Evolutionary conservation across 1,140 invertebrate genomes (phyloP).

Genomic region (Mylabris phalerata): DNA sequence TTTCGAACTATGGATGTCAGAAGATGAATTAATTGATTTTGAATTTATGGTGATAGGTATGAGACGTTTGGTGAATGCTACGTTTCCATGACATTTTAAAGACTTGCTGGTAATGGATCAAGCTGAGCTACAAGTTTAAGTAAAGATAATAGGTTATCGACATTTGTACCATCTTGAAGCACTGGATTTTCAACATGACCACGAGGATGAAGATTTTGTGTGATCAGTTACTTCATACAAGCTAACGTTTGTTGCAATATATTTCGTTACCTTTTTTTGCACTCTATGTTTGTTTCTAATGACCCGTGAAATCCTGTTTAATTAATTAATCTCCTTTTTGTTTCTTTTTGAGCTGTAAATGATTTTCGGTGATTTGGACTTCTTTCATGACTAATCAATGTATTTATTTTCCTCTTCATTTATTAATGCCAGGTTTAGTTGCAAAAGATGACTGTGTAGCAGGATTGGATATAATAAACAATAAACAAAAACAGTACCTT

Average conservation of each 20-base stretch:
- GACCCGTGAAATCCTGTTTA: not conserved
- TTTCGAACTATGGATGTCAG: not conserved
- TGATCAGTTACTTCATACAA: not conserved
- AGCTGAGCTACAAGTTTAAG: too few relatives aligned
- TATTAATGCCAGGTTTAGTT: not conserved
- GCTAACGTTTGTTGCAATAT: slow-evolving; percentile 1
- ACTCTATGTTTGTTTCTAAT: not conserved
- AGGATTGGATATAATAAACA: too few relatives aligned
- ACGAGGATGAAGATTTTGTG: not conserved
- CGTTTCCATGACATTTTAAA: not conserved
- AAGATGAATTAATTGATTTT: slow-evolving; percentile 10
- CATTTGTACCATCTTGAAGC: too few relatives aligned
- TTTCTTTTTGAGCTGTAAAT: not conserved
- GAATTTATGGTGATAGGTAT: not conserved
- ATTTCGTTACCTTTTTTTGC: not conserved
- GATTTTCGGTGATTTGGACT: slow-evolving; percentile 1
- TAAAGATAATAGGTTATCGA: too few relatives aligned
- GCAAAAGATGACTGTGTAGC: too few relatives aligned
- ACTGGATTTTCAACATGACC: too few relatives aligned
- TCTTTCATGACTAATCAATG: not conserved
- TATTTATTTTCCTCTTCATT: not conserved
- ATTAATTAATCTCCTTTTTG: not conserved
- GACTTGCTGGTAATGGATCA: too few relatives aligned
- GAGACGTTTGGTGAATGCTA: not conserved
- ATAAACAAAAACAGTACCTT: not conserved